These are phyloP conservation scores for Neolamprologus multifasciatus DNA, from an alignment of 2,797 vertebrate genomes.

Conservation along the genomic window DNA sequence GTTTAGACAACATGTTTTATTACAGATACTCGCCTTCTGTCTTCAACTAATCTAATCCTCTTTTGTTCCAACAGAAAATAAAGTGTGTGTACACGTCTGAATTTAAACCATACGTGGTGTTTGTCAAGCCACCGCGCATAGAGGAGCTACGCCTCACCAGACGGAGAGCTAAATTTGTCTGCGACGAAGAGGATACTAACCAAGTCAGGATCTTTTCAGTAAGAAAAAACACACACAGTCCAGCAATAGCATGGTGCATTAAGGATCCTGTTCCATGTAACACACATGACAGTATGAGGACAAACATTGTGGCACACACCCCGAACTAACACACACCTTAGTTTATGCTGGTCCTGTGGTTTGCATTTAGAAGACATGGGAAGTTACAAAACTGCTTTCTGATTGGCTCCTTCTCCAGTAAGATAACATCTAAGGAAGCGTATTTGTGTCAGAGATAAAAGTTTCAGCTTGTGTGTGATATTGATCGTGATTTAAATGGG, in stretches of 20 bases:
- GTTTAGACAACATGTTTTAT: background rate
- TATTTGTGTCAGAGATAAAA: background rate
- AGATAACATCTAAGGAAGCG: background rate
- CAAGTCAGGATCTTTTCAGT: slow-evolving; percentile 83
- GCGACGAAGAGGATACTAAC: slow-evolving; percentile 75
- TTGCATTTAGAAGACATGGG: slow-evolving; percentile 26
- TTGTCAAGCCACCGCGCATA: slow-evolving; percentile 88
- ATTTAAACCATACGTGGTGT: slow-evolving; percentile 94
- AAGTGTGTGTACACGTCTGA: slow-evolving; percentile 83
- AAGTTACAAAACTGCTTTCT: slow-evolving; percentile 14
- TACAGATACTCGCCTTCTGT: background rate
- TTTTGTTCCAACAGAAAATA: slow-evolving; percentile 77
- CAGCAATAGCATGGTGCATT: background rate
- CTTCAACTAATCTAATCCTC: background rate
- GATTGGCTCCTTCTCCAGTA: slow-evolving; percentile 18
- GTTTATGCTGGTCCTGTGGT: background rate
- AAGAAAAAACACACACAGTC: slow-evolving; percentile 51
- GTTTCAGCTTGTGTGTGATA: background rate
- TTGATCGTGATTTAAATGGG: background rate
- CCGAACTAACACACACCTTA: background rate
- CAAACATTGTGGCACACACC: background rate
- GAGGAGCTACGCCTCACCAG: slow-evolving; percentile 87
- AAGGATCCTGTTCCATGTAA: slow-evolving; percentile 30
- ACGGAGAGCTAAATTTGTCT: slow-evolving; percentile 84
- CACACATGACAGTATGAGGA: slow-evolving; percentile 12